Base-by-base conservation (phyloP, 2,113 vertebrate species). In the Oryctolagus cuniculus region DNA sequence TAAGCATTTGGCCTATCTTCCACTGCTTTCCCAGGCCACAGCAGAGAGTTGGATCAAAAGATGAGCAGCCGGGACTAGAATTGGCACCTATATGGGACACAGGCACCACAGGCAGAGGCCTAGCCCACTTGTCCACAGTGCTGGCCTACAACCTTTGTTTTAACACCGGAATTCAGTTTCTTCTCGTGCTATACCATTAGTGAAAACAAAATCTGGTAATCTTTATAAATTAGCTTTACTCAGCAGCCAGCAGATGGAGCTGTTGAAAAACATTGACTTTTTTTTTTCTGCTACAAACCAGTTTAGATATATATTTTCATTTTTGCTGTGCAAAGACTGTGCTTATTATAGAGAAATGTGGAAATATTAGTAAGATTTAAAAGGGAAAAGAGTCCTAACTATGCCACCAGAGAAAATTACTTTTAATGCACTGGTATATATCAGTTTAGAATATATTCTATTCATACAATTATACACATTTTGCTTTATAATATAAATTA, bases 211-310 rank as follows among this genome's bases (percentile, higher is more conserved):
- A 58, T 0, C 11, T 75, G 10, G 10, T 36, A 31, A 21, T 83
- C 72, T 80, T 87, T 66, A n/a, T 66, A 96, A 95, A 66, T 0
- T 0, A 90, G 58, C 27, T 96, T 91, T 88, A 69, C 19, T 24
- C 55, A 89, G 31, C 55, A 72, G 36, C 83, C 36, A 96, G 80
- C 36, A 94, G 77, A 38, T 94, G 90, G 84, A 89, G 91, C 96
- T 93, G 29, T 92, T 95, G 95, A 89, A 58, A 94, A 94, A 90
- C 88, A n/a, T 88, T 2, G 67, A 87, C 9, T 16, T 11, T 27
- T 81, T n/a, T 80, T 36, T 90, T 67, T 61, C 53, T 67, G 53
- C 93, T 89, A 61, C 88, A 72, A 96, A 70, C 6, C 29, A 91
- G 22, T 10, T 78, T 67, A 82, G 3, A 55, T 25, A 55, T 63